A percentile compares a stretch with the other conserved stretches of the same genome.
phyloP scores from a whole-genome alignment of 2,888 invertebrate genomes.

The Hoplodrina blanda region DNA sequence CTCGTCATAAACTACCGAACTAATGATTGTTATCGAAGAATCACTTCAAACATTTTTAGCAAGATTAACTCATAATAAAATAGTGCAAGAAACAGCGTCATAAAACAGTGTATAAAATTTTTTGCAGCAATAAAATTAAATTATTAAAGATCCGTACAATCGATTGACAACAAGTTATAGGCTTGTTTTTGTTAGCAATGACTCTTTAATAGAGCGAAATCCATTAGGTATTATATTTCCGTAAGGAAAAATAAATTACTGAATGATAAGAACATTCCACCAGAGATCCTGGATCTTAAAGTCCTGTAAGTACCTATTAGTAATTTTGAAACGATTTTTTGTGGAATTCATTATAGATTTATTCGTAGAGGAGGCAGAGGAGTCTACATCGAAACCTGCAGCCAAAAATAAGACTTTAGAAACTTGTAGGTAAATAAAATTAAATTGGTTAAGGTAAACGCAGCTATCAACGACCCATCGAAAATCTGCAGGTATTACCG shows the following conservation, averaged over 20 bases:
- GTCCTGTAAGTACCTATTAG: neutral
- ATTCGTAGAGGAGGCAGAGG: no score
- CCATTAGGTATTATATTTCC: neutral
- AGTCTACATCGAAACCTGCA: no score
- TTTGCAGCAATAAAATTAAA: slow-evolving; percentile 1
- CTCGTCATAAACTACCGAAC: neutral
- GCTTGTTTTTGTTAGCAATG: slow-evolving; percentile 7
- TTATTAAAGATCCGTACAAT: slow-evolving; percentile 8
- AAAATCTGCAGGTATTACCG: no score
- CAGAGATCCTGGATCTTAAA: neutral
- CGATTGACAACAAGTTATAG: neutral
- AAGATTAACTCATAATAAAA: neutral
- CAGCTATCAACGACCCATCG: no score
- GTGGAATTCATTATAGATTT: no score
- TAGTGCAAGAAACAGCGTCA: neutral
- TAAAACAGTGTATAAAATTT: neutral
- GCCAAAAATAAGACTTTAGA: no score
- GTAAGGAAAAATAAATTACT: neutral
- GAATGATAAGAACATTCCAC: neutral
- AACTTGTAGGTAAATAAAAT: no score
- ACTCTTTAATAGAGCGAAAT: neutral
- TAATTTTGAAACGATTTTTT: neutral
- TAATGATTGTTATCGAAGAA: neutral
- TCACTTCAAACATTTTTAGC: neutral
- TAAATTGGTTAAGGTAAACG: no score